A percentile compares a stretch with the other conserved stretches of the same genome.
Conservation (phyloP, 2,113 vertebrate species). For the Helogale parvula region DNA sequence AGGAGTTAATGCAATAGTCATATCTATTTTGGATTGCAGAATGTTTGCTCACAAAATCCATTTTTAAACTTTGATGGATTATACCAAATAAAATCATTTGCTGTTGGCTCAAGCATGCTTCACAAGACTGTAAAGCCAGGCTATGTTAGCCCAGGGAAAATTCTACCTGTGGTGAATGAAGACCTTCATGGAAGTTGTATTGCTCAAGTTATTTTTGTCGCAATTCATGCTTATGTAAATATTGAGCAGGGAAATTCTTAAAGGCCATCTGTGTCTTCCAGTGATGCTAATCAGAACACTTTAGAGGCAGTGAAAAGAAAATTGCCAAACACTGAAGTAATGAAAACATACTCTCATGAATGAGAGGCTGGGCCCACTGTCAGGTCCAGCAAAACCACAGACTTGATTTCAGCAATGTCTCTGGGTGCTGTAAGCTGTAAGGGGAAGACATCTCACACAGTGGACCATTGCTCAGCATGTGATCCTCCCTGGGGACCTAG, state of each 20-base stretch:
- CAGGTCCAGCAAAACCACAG: background rate
- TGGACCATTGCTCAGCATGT: background rate
- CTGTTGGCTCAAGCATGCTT: background rate
- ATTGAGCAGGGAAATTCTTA: background rate
- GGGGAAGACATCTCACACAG: background rate
- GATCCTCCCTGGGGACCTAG: background rate
- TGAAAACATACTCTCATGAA: background rate
- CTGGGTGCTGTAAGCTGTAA: too few species aligned
- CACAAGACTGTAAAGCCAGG: background rate
- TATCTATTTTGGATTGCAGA: background rate
- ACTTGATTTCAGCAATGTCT: background rate
- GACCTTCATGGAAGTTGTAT: background rate
- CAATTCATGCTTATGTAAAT: background rate
- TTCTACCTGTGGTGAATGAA: background rate
- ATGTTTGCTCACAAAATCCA: background rate
- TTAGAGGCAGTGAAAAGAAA: background rate
- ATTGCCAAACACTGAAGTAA: background rate
- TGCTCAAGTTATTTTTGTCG: background rate
- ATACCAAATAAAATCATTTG: background rate
- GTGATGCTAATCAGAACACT: background rate
- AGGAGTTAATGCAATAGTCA: background rate
- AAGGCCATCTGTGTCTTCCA: background rate
- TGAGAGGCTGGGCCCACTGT: background rate
- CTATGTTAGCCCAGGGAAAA: background rate
- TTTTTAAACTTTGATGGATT: background rate